Evolutionary conservation across 2,113 vertebrate genomes (phyloP), one percentile per base, ranked within the genome.

Genomic region (Opisthocomus hoazin): DNA sequence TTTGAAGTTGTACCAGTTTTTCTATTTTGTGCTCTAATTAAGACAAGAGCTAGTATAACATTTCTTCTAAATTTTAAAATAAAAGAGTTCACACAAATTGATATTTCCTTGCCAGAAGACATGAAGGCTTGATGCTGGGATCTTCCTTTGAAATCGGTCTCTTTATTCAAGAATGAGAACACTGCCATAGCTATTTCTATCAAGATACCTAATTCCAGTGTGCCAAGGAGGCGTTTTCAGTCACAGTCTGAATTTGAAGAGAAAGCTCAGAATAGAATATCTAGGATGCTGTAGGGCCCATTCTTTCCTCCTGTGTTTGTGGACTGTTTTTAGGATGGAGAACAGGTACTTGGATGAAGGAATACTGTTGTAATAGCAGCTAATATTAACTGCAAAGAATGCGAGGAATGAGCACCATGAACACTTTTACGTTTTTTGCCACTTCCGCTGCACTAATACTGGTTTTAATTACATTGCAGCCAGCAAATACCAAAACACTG

Each of bases 401-500:
- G 8, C 54, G 24, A 65, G 17, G 23, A 88, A 22, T n/a, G 16
- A 64, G 39, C 32, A 57, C 7, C 1, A 23, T 48, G 11, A 84
- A 41, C 50, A 68, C 4, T 3, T 83, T 84, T 13, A 34, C 2
- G 0, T 6, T 7, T 80, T 30, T 17, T 58, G 32, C 51, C 51
- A 13, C 14, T 58, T 50, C 37, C 20, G 36, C 27, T 51, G 9
- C 15, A 48, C 64, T 96, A 77, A 97, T 41, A 57, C 60, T 83
- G 60, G 2, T 29, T 94, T 84, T 46, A 19, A 81, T 79, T 89
- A 46, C 41, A 20, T 84, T 94, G 58, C 91, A 98, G 98, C 91
- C 60, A 97, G 83, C 65, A 94, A 58, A 53, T 97, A 96, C 37
- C 92, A 81, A 79, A 48, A 92, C 36, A 24, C 45, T 17, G 7